Evolutionary conservation across 2,797 vertebrate species (phyloP).

Genomic region (Amblyopsis hoosieri): DNA sequence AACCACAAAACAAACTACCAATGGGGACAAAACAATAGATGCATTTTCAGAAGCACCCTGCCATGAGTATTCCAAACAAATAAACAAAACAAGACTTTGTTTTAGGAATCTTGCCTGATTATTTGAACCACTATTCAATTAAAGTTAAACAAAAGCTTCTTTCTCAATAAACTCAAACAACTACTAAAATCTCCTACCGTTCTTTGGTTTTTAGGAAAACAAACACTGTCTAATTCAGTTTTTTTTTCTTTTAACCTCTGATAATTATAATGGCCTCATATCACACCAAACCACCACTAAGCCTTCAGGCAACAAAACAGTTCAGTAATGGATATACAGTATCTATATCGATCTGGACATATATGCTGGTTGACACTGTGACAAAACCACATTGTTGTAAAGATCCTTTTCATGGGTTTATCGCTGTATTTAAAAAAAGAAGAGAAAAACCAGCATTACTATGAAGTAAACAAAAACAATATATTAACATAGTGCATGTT

Average conservation of each 20-base stretch:
- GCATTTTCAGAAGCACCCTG: slow-evolving; percentile 64
- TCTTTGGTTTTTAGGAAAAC: slow-evolving; percentile 79
- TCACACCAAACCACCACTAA: slow-evolving; percentile 32
- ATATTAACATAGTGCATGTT: slow-evolving; percentile 52
- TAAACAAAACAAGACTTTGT: slow-evolving; percentile 25
- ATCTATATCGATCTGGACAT: slow-evolving; percentile 21
- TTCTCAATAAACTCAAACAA: slow-evolving; percentile 52
- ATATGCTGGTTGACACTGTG: slow-evolving; percentile 34
- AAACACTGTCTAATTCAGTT: slow-evolving; percentile 59
- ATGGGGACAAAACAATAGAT: slow-evolving; percentile 54
- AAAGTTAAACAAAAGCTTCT: slow-evolving; percentile 44
- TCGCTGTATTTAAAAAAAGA: slow-evolving; percentile 14
- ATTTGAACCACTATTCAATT: slow-evolving; percentile 47
- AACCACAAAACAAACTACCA: slow-evolving; percentile 65
- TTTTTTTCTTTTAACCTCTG: slow-evolving; percentile 39
- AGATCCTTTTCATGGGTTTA: slow-evolving; percentile 4
- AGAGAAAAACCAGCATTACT: too few species aligned
- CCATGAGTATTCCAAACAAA: slow-evolving; percentile 45
- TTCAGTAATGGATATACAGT: slow-evolving; percentile 4
- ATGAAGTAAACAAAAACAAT: slow-evolving; percentile 6
- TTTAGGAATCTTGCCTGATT: slow-evolving; percentile 50
- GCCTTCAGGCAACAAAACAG: slow-evolving; percentile 34
- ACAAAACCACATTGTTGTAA: slow-evolving; percentile 13
- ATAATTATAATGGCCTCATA: slow-evolving; percentile 55
- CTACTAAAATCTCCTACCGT: slow-evolving; percentile 60